Evolutionary conservation across 2,113 vertebrate genomes (phyloP), one percentile per base, ranked within the genome.

Genomic region (Hassar affinis): DNA sequence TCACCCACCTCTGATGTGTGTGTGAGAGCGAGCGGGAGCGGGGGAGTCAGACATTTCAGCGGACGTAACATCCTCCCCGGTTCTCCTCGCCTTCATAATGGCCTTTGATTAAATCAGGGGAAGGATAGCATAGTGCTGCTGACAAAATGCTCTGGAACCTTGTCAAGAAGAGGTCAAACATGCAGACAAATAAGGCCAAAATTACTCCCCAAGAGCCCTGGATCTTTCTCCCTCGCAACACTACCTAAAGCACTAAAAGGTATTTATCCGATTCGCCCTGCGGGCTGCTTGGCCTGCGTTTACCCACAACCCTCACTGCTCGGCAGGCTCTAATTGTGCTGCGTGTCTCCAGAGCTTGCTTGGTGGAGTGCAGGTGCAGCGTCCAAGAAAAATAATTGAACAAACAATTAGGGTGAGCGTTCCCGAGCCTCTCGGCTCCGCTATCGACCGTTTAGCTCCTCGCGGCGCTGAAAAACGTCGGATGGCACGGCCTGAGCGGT

Each of bases 231-330:
- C 90, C 30, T 62, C 49, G 59, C 61, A 85, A 33, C 84, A 89
- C 93, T 94, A 93, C 93, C 92, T 93, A 92, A 89, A 91, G 88
- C 86, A 33, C 91, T 93, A 91, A 92, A 93, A 94, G 92, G 92
- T 94, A 92, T 93, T 94, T 92, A 93, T 90, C 87, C 30, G 85
- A 82, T 85, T 79, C 74, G 72, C 81, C 84, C 85, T 59, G 81
- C 57, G 85, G 87, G 79, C 88, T 90, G 91, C 79, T 88, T 78
- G 77, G 84, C 64, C 42, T 74, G 85, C 85, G 66, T 85, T 92
- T 89, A 86, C 79, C 85, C 88, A 85, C 79, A 87, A 89, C 81
- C 87, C 82, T 89, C 87, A 68, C 85, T 77, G 88, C 86, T 89
- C 88, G 20, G 61, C 30, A 66, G 71, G 85, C 84, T 85, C 90